A percentile compares a stretch with the other conserved stretches of the same genome.
Evolutionary conservation across 2,113 vertebrate species (phyloP).

Genomic region (Poecile atricapillus): DNA sequence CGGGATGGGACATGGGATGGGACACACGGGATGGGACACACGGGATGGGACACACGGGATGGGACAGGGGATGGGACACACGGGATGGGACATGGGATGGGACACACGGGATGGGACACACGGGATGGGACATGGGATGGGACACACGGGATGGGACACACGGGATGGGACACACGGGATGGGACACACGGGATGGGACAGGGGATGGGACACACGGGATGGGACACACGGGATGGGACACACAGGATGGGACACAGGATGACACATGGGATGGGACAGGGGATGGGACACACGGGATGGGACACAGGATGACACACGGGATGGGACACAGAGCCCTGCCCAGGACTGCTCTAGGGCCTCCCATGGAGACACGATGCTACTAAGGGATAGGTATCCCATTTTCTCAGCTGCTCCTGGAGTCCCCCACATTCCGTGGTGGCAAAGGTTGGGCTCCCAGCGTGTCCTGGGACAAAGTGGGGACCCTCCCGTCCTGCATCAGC

Average conservation of each 20-base stretch:
- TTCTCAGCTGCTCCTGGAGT: neutral
- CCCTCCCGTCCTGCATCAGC: accelerated
- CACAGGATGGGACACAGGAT: accelerated
- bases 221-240: neutral
- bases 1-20: accelerated
- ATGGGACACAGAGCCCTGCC: neutral
- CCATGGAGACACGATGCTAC: accelerated
- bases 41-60: too few relatives aligned
- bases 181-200: neutral
- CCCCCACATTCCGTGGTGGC: accelerated
- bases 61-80: too few relatives aligned
- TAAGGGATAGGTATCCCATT: too few relatives aligned
- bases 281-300: accelerated
- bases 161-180: accelerated
- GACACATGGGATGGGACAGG: accelerated
- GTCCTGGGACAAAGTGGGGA: accelerated
- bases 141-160: neutral
- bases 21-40: accelerated
- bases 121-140: too few relatives aligned
- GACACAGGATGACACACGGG: too few relatives aligned
- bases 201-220: too few relatives aligned
- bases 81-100: too few relatives aligned
- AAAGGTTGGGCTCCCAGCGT: accelerated
- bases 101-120: too few relatives aligned
- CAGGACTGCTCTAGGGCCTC: neutral